These are phyloP conservation scores for Synanthedon myopaeformis DNA, from an alignment of 2,888 invertebrate genomes.

Conservation along the genomic window DNA sequence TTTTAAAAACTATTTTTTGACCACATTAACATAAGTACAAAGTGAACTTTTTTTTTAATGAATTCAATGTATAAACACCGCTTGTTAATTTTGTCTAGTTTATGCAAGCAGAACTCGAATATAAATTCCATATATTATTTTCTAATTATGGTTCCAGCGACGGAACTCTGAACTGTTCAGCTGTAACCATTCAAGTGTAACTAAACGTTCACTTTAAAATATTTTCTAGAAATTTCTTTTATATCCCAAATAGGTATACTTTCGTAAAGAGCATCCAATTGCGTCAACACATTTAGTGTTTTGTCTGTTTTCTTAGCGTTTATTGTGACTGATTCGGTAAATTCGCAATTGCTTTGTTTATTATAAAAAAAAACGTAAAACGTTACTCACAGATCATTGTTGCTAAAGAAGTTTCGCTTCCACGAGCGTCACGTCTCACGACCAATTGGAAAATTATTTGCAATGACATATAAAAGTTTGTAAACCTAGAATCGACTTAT, in stretches of 20 bases:
- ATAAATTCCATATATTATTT: no score
- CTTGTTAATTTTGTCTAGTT: no score
- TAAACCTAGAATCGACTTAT: conserved; percentile 15
- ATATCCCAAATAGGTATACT: background rate
- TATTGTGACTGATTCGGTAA: conserved; percentile 11
- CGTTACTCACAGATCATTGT: conserved; percentile 45
- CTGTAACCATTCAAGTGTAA: background rate
- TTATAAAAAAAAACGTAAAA: conserved; percentile 23
- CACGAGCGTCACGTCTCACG: conserved; percentile 61
- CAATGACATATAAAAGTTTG: conserved; percentile 13
- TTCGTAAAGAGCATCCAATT: background rate
- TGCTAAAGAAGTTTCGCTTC: conserved; percentile 60
- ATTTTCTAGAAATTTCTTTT: background rate
- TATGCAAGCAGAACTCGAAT: no score
- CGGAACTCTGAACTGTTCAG: no score
- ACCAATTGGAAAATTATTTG: conserved; percentile 46
- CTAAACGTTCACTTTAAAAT: background rate
- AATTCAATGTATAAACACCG: no score
- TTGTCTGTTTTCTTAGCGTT: background rate
- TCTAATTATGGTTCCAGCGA: no score
- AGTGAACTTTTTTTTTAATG: no score
- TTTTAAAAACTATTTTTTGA: no score
- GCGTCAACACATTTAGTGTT: background rate
- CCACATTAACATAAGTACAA: no score
- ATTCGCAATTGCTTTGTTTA: conserved; percentile 21